Conservation (phyloP, 2,888 invertebrate genomes). For the Synergus laeviventris region DNA sequence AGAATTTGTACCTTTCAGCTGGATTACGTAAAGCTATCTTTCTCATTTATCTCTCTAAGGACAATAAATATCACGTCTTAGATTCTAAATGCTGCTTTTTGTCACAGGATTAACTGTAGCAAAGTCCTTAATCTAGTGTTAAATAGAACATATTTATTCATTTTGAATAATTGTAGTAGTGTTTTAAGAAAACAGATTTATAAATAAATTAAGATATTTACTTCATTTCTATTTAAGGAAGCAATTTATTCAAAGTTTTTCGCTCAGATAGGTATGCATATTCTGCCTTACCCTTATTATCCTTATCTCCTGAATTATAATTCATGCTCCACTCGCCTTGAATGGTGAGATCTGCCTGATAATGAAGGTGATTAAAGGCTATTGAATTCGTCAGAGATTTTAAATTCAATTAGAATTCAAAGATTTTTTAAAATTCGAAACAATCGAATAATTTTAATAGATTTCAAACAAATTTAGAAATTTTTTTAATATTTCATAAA, state of each 20-base stretch:
- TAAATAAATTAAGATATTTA: not conserved
- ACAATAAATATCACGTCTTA: constrained; percentile 1
- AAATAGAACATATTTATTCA: not conserved
- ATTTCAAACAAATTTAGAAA: too few species aligned
- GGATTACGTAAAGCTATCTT: constrained; percentile 7
- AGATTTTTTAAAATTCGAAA: too few species aligned
- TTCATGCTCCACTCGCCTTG: not conserved
- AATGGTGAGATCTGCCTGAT: not conserved
- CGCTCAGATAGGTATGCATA: not conserved
- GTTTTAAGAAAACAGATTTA: not conserved
- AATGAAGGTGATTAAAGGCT: too few species aligned
- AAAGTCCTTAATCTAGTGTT: not conserved
- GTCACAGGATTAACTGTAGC: not conserved
- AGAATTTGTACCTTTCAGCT: not conserved
- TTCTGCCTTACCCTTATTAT: not conserved
- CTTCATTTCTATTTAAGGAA: not conserved
- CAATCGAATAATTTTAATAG: too few species aligned
- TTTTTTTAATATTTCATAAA: too few species aligned
- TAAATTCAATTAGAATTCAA: too few species aligned
- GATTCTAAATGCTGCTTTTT: not conserved
- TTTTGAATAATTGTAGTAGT: not conserved
- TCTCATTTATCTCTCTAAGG: not conserved
- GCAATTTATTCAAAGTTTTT: not conserved
- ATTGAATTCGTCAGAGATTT: not conserved
- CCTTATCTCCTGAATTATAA: not conserved